phyloP scores from a whole-genome alignment of 2,888 invertebrate species.

The Drosophila rellima region DNA sequence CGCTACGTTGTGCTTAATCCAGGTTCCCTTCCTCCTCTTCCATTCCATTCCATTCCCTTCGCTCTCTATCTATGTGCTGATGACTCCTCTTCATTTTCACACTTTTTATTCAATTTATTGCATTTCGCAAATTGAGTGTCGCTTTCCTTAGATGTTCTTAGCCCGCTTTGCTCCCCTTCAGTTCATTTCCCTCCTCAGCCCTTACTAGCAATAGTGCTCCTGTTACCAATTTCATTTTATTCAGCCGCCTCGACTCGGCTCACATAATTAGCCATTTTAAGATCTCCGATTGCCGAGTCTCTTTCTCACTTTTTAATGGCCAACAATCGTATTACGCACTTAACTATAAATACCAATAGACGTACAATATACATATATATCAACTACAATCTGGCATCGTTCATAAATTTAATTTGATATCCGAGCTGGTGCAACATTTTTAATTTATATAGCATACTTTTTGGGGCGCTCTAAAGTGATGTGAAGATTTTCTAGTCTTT shows the following conservation, averaged over 20 bases:
- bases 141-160: conserved; percentile 63
- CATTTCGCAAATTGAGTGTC: conserved; percentile 81
- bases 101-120: conserved; percentile 81
- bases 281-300: conserved; percentile 27
- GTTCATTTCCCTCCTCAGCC: neutral
- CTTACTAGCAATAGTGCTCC: neutral
- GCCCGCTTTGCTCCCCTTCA: neutral
- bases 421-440: too few relatives aligned
- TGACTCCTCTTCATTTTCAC: conserved; percentile 80
- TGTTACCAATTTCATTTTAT: conserved; percentile 32
- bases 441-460: conserved; percentile 2
- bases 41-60: neutral
- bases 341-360: neutral
- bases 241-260: conserved; percentile 2
- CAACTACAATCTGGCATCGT: neutral
- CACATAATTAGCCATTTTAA: conserved; percentile 51
- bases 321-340: conserved; percentile 26
- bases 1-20: conserved; percentile 48
- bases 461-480: neutral
- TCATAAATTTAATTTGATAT: neutral
- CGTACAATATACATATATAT: neutral
- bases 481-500: too few relatives aligned
- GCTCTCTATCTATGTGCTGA: conserved; percentile 44
- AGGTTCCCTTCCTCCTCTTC: neutral
- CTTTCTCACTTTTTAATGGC: conserved; percentile 8